These are phyloP conservation scores for Hassar affinis DNA, from an alignment of 2,113 vertebrate genomes.

Conservation along the genomic window DNA sequence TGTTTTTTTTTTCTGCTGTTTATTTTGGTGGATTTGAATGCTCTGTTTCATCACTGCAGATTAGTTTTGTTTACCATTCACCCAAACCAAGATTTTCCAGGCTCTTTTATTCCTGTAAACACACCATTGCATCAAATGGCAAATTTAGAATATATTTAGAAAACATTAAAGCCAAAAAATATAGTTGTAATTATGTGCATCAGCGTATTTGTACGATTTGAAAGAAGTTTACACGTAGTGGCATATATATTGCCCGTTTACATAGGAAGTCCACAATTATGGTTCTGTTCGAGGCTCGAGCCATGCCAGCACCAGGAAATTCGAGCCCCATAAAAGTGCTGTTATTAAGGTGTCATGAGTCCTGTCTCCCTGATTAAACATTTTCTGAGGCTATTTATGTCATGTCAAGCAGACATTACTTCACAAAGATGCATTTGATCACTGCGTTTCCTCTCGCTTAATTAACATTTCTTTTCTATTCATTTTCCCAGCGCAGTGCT, in stretches of 20 bases:
- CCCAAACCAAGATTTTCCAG: slow-evolving; percentile 51
- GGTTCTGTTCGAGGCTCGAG: slow-evolving; percentile 46
- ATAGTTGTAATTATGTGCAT: slow-evolving; percentile 49
- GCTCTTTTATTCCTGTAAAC: slow-evolving; percentile 51
- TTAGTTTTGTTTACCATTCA: slow-evolving; percentile 51
- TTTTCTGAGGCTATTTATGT: slow-evolving; percentile 50
- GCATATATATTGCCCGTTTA: slow-evolving; percentile 47
- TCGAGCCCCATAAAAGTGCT: slow-evolving; percentile 44
- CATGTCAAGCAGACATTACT: slow-evolving; percentile 51
- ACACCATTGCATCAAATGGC: slow-evolving; percentile 49
- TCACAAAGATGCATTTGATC: slow-evolving; percentile 53
- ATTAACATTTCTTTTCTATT: slow-evolving; percentile 42
- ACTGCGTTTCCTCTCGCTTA: slow-evolving; percentile 48
- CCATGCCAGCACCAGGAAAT: slow-evolving; percentile 40
- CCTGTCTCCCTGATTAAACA: slow-evolving; percentile 51
- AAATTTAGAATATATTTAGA: slow-evolving; percentile 42
- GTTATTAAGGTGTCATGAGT: slow-evolving; percentile 58
- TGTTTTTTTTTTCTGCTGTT: slow-evolving; percentile 45
- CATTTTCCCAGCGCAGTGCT: slow-evolving; percentile 38
- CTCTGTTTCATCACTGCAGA: slow-evolving; percentile 53
- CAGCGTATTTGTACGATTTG: slow-evolving; percentile 53
- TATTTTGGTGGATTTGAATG: slow-evolving; percentile 49
- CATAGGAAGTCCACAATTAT: slow-evolving; percentile 52
- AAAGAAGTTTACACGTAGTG: slow-evolving; percentile 52
- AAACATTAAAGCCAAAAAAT: slow-evolving; percentile 51